phyloP scores from a whole-genome alignment of 2,113 vertebrate species.

The Chionis minor region DNA sequence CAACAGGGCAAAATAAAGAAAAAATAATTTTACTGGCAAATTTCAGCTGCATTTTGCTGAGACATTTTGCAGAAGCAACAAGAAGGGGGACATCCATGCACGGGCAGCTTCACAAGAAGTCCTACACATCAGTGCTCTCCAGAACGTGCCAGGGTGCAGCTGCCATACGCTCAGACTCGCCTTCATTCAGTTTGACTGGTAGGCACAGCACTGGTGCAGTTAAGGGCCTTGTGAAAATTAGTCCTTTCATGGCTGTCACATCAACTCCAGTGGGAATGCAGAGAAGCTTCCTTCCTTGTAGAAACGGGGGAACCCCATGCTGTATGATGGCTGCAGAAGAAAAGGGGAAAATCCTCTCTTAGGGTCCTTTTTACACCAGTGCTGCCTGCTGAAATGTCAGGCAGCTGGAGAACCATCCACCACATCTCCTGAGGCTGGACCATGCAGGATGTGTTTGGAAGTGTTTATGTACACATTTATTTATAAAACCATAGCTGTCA shows the following conservation, averaged over 20 bases:
- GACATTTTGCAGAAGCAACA: accelerated
- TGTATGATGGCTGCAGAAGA: not conserved
- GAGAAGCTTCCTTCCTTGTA: not conserved
- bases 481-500: not conserved
- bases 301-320: not conserved
- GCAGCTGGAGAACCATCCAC: not conserved
- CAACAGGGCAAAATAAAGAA: not conserved
- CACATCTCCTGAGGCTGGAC: not conserved
- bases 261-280: not conserved
- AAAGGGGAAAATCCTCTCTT: not conserved
- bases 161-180: not conserved
- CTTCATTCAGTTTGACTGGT: not conserved
- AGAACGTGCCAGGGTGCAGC: not conserved
- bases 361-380: not conserved
- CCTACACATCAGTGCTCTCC: not conserved
- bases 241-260: not conserved
- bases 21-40: not conserved
- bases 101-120: not conserved
- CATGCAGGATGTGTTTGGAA: not conserved
- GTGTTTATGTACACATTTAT: not conserved
- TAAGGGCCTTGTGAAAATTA: not conserved
- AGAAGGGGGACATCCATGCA: not conserved
- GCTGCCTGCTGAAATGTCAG: not conserved
- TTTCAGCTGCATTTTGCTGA: not conserved
- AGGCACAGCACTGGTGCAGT: not conserved